Conservation (phyloP, 2,797 vertebrate genomes). For the Myotis daubentonii region DNA sequence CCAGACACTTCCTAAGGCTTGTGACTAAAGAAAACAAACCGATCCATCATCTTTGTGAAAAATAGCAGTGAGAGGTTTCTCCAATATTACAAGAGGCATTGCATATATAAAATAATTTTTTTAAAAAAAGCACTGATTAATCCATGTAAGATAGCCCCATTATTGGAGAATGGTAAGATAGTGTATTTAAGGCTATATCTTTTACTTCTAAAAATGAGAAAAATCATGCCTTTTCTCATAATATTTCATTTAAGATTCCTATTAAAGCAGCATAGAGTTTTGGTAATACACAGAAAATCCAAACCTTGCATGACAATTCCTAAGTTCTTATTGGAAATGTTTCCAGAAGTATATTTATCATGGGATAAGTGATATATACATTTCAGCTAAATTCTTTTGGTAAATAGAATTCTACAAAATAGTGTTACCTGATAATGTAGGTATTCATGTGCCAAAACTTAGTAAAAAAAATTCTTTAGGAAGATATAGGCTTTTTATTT, state of each 20-base stretch:
- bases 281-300: background rate
- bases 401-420: slow-evolving; percentile 36
- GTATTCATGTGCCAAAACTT: background rate
- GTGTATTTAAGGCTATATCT: background rate
- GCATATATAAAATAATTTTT: background rate
- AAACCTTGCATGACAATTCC: background rate
- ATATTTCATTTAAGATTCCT: slow-evolving; percentile 1
- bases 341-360: slow-evolving; percentile 21
- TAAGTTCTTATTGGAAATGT: slow-evolving; percentile 42
- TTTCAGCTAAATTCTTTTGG: slow-evolving; percentile 5
- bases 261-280: slow-evolving; percentile 6
- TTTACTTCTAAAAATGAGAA: slow-evolving; percentile 7
- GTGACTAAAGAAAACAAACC: background rate
- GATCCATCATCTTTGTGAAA: background rate
- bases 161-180: background rate
- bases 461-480: background rate
- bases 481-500: background rate
- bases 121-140: background rate
- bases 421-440: background rate
- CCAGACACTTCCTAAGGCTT: background rate
- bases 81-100: background rate
- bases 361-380: slow-evolving; percentile 23
- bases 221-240: background rate
- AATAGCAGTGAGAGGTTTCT: background rate
- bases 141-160: background rate